phyloP scores from a whole-genome alignment of 2,888 invertebrate genomes.

The Phania funesta region DNA sequence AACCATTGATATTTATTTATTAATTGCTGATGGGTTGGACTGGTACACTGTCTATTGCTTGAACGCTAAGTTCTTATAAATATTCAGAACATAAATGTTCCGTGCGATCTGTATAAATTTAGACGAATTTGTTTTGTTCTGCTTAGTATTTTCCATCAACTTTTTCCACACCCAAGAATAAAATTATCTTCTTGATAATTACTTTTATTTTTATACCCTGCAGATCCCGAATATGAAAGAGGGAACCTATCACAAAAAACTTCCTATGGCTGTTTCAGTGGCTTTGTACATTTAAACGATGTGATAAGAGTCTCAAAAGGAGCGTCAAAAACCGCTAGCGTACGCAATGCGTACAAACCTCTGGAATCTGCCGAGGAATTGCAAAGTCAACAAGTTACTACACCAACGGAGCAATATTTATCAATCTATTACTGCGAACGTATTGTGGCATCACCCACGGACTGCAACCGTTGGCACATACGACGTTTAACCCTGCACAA shows the following conservation, averaged over 20 bases:
- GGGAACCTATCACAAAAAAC: constrained; percentile 59
- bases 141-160: too few relatives aligned
- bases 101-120: too few relatives aligned
- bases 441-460: constrained; percentile 79
- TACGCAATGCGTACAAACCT: constrained; percentile 61
- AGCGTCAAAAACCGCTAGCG: constrained; percentile 73
- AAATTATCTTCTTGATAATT: neutral
- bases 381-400: constrained; percentile 46
- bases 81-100: too few relatives aligned
- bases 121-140: too few relatives aligned
- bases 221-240: constrained; percentile 59
- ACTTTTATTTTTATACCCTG: neutral
- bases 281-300: constrained; percentile 73
- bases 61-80: too few relatives aligned
- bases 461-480: constrained; percentile 83
- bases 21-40: too few relatives aligned
- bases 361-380: constrained; percentile 38
- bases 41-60: too few relatives aligned
- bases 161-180: neutral
- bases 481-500: constrained; percentile 83
- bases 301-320: constrained; percentile 73
- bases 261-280: constrained; percentile 70
- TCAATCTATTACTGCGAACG: constrained; percentile 83
- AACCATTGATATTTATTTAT: too few relatives aligned
- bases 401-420: constrained; percentile 80